Evolutionary conservation across 2,888 invertebrate species (phyloP), one percentile per base, ranked within the genome.

Genomic region (Lithophane leautieri): DNA sequence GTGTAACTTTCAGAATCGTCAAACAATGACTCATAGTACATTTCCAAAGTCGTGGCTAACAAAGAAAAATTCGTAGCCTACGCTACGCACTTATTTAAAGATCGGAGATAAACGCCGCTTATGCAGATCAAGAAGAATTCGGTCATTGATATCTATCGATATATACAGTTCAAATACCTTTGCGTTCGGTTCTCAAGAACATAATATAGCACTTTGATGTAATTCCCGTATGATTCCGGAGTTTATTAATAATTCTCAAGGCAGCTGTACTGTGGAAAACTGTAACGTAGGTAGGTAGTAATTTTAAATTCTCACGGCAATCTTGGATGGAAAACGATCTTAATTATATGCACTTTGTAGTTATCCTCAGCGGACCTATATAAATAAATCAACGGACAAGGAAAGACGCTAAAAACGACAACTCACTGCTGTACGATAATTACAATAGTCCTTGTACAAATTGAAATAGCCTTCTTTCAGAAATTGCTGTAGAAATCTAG

Each of bases 221-320:
- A 58, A 77, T 61, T 74, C 50, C 40, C 69, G 50, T 42, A 62
- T 61, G 65, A 56, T 67, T 76, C 62, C 66, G 16, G 25, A 65
- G 78, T 70, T 73, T 87, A 87, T 87, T 79, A 74, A 79, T 87
- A 88, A 67, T 68, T 66, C n/a, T 66, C 62, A 72, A 78, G 61
- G 63, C 61, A 62, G 78, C 56, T 25, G 61, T n/a, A 40, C 40
- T 25, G 42, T 60, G 69, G 61, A 80, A 80, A 71, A 63, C 66
- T 82, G 68, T 47, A 22, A 52, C n/a, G 63, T 72, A 75, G 16
- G 63, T 72, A 75, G 16, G 66, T 70, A 75, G 6, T 71, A 44
- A 76, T 81, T 75, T 65, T 67, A 61, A 66, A 62, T 67, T 71
- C 16, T 58, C 62, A 70, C 62, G 50, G 42, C 40, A 54, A 19